Percentiles rank a stretch among this genome's conserved stretches.
These are phyloP conservation scores for Sarcophaga peregrina DNA, from an alignment of 1,140 invertebrate genomes.

Conservation along the genomic window DNA sequence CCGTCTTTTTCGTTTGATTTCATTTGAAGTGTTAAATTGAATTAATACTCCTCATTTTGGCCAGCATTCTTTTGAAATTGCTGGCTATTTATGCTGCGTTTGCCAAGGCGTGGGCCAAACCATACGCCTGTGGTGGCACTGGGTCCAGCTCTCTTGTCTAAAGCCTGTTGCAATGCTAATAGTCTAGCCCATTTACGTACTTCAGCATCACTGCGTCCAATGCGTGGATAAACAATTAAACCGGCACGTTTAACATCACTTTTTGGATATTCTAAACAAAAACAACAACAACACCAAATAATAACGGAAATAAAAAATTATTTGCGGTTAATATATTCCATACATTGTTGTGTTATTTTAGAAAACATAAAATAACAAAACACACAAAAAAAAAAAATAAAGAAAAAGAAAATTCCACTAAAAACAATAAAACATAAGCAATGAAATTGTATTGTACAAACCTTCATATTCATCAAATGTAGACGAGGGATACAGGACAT, in stretches of 20 bases:
- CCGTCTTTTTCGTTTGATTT: slow-evolving; percentile 16
- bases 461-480: slow-evolving; percentile 63
- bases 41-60: slow-evolving; percentile 59
- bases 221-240: slow-evolving; percentile 70
- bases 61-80: slow-evolving; percentile 46
- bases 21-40: not conserved
- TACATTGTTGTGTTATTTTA: not conserved
- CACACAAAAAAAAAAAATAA: too few relatives aligned
- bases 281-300: slow-evolving; percentile 40
- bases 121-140: slow-evolving; percentile 69
- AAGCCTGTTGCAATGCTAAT: slow-evolving; percentile 59
- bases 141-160: slow-evolving; percentile 60
- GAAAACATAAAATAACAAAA: not conserved
- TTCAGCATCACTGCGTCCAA: slow-evolving; percentile 67
- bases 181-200: slow-evolving; percentile 60
- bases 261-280: slow-evolving; percentile 54
- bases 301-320: not conserved
- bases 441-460: slow-evolving; percentile 42
- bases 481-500: slow-evolving; percentile 48
- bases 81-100: slow-evolving; percentile 57
- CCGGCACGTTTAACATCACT: slow-evolving; percentile 65
- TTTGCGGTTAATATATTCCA: not conserved
- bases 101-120: slow-evolving; percentile 71
- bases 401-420: not conserved
- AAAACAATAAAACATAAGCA: not conserved